Evolutionary conservation across 2,888 invertebrate genomes (phyloP), one percentile per base, ranked within the genome.

Genomic region (Perdita meconis): DNA sequence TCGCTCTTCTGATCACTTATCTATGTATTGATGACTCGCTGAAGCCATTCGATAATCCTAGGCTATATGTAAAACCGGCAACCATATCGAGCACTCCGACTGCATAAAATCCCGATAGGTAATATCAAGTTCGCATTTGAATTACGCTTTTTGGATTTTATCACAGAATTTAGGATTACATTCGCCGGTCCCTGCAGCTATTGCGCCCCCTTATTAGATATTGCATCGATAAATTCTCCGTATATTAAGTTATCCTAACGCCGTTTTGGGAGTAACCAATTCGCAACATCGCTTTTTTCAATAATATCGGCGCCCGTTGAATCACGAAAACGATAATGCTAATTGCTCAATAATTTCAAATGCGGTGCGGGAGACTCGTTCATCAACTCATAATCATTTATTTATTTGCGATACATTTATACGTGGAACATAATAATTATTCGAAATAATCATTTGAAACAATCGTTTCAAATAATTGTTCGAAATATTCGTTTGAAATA

Each of bases 141-240:
- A 77, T 77, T 65, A 51, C 67, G 55, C 61, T 68, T 68, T 73
- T 66, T 65, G 51, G 60, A 68, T 65, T 77, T 56, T 59, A 47
- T 68, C 69, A 59, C 42, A 22, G 47, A 77, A 79, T 79, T 71
- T 63, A 56, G 64, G 63, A 80, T 81, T 63, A 70, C 66, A 64
- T 70, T 55, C 42, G 19, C 61, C 63, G 42, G 63, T 38, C 40
- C 65, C 30, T 36, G n/a, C 38, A 19, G 72, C 40, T 55, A 64
- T 60, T 59, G 38, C 60, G 16, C 13, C 34, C 22, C 26, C 12
- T 44, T n/a, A 50, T 75, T 69, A 44, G 57, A 67, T 68, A 75
- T 69, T 42, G 42, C 59, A 1, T 1, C 22, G 10, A 8, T 56
- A 60, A 69, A 75, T 77, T 50, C 42, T 16, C 1, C 22, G 60